These are phyloP conservation scores for Epistrophella euchroma DNA, from an alignment of 2,888 invertebrate species.

Conservation along the genomic window DNA sequence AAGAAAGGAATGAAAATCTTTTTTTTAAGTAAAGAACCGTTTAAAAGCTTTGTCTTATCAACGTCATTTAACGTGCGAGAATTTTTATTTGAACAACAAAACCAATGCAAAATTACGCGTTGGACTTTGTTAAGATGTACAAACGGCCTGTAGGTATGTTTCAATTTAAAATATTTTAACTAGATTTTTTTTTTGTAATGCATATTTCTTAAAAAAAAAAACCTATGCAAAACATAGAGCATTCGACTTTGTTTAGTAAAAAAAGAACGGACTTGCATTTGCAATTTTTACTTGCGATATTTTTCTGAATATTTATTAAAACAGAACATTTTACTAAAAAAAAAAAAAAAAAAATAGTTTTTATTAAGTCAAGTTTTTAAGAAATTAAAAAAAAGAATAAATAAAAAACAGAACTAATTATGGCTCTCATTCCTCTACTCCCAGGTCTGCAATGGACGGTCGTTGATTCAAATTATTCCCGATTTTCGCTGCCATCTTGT, in stretches of 20 bases:
- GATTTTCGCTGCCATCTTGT: constrained; percentile 89
- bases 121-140: background rate
- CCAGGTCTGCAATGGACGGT: constrained; percentile 94
- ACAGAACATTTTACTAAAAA: constrained; percentile 79
- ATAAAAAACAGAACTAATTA: constrained; percentile 78
- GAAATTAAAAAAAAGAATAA: constrained; percentile 69
- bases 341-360: constrained; percentile 56
- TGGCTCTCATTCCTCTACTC: constrained; percentile 85
- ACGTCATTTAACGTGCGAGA: background rate
- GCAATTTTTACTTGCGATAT: constrained; percentile 33
- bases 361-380: constrained; percentile 66
- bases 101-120: background rate
- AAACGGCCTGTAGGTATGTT: constrained; percentile 38
- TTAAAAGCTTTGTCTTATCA: background rate
- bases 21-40: background rate
- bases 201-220: constrained; percentile 45
- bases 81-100: constrained; percentile 2
- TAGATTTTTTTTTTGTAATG: constrained; percentile 57
- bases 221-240: background rate
- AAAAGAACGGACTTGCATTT: constrained; percentile 47
- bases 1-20: constrained; percentile 14
- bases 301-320: constrained; percentile 22
- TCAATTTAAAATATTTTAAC: constrained; percentile 24
- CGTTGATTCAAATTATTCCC: constrained; percentile 92
- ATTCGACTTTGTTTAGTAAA: constrained; percentile 40